Conservation (phyloP, 1,140 invertebrate genomes). For the Eubasilissa regina region DNA sequence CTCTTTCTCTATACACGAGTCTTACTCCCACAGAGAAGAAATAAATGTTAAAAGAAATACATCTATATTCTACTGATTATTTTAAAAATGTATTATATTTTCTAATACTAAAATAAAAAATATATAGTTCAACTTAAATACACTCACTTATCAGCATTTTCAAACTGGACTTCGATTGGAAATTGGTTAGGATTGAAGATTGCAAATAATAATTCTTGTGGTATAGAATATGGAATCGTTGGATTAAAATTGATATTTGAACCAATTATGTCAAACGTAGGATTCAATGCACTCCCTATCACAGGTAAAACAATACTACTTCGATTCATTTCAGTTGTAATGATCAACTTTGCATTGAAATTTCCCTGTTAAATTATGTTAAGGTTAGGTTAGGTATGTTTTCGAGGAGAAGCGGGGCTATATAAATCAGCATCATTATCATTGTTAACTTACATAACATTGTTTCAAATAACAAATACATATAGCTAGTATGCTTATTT, state of each 20-base stretch:
- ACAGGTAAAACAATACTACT: neutral
- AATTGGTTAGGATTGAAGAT: slow-evolving; percentile 29
- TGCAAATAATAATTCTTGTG: slow-evolving; percentile 24
- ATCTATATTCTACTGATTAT: too few species aligned
- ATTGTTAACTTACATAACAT: too few species aligned
- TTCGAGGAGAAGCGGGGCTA: neutral
- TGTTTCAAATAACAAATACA: too few species aligned
- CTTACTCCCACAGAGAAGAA: too few species aligned
- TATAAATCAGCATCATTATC: too few species aligned
- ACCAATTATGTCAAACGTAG: slow-evolving; percentile 16
- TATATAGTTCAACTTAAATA: neutral
- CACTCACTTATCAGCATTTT: slow-evolving; percentile 17
- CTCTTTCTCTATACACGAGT: too few species aligned
- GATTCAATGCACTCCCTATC: neutral
- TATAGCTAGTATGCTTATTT: too few species aligned
- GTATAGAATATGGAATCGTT: neutral
- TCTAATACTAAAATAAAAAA: too few species aligned
- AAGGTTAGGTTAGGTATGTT: neutral
- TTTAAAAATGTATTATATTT: too few species aligned
- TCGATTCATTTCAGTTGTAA: neutral
- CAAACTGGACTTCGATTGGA: slow-evolving; percentile 12
- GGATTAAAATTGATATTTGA: slow-evolving; percentile 19
- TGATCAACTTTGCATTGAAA: slow-evolving; percentile 16
- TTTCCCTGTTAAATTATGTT: slow-evolving; percentile 16
- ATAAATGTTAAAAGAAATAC: too few species aligned